These are phyloP conservation scores for Emydocephalus ijimae DNA, from an alignment of 2,113 vertebrate species.

Conservation along the genomic window DNA sequence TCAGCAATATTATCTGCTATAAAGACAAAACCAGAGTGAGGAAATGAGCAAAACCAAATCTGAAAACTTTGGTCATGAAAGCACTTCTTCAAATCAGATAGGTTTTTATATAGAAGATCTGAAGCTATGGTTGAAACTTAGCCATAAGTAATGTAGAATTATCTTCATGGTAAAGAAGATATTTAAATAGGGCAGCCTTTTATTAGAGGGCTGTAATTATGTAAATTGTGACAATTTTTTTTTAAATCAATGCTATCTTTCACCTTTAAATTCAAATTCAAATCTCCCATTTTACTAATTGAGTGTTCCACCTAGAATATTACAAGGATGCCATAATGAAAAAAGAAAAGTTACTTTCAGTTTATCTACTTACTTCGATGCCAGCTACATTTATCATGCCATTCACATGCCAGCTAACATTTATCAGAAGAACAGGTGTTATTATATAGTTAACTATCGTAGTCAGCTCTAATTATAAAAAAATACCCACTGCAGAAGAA, in stretches of 20 bases:
- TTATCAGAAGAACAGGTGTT: conserved; percentile 7
- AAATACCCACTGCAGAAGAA: conserved; percentile 8
- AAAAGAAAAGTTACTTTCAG: conserved; percentile 9
- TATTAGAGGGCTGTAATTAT: neutral
- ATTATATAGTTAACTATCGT: conserved; percentile 10
- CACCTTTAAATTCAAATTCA: neutral
- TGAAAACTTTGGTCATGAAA: neutral
- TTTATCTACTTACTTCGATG: neutral
- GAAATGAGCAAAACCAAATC: neutral
- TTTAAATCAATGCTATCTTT: neutral
- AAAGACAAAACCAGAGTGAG: neutral
- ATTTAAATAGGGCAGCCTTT: neutral
- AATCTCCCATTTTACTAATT: neutral
- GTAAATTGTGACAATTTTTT: neutral
- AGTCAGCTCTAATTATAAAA: neutral
- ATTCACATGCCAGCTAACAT: too few species aligned
- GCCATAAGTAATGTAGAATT: neutral
- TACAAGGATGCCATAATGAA: neutral
- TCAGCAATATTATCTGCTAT: neutral
- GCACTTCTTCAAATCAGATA: neutral
- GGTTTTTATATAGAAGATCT: neutral
- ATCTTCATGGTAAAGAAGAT: neutral
- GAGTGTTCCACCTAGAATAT: neutral
- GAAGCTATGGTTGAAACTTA: neutral
- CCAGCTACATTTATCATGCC: conserved; percentile 11